These are phyloP conservation scores for Rhingia campestris DNA, from an alignment of 2,888 invertebrate species.

Conservation along the genomic window DNA sequence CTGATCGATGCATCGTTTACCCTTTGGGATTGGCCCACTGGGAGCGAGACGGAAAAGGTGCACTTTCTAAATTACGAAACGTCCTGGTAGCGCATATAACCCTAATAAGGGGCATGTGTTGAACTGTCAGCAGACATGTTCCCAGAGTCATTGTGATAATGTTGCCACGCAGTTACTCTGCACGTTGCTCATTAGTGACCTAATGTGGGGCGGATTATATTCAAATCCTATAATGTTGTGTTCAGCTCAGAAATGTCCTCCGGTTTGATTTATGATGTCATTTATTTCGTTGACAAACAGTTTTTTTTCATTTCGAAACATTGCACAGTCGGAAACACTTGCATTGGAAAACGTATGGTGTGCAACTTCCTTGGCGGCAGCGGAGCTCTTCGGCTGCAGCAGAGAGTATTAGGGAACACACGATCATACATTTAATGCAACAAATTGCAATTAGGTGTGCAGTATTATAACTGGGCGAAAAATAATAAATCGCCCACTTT, in stretches of 20 bases:
- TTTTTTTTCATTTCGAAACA: conserved; percentile 34
- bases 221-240: conserved; percentile 69
- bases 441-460: conserved; percentile 74
- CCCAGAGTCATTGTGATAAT: conserved; percentile 58
- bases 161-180: conserved; percentile 38
- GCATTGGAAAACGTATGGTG: conserved; percentile 1
- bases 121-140: conserved; percentile 69
- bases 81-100: conserved; percentile 23
- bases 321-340: conserved; percentile 48
- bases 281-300: conserved; percentile 76
- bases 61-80: conserved; percentile 36
- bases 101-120: conserved; percentile 71
- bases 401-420: conserved; percentile 22
- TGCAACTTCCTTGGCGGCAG: conserved; percentile 62
- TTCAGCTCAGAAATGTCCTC: conserved; percentile 72
- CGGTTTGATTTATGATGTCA: conserved; percentile 75
- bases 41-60: conserved; percentile 30
- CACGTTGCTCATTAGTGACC: conserved; percentile 70
- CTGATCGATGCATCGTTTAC: conserved; percentile 48
- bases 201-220: conserved; percentile 55
- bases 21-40: conserved; percentile 51
- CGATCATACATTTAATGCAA: conserved; percentile 71
- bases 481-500: conserved; percentile 74
- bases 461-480: conserved; percentile 73
- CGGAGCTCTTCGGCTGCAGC: neutral